Base-by-base conservation (phyloP, 1,140 invertebrate genomes). In the Neotoxoptera formosana region DNA sequence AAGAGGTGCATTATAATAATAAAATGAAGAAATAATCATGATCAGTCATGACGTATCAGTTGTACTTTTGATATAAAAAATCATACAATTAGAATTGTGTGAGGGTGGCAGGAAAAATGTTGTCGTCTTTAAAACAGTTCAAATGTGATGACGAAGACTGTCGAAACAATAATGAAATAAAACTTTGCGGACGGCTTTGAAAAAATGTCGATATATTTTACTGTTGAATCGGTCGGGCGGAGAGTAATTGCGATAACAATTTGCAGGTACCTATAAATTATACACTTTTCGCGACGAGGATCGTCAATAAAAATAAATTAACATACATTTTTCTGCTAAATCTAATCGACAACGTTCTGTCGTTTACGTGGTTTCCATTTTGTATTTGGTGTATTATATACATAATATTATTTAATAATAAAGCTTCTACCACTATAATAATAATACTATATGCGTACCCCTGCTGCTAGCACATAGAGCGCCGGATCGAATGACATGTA, bases 311-410 rank as follows among this genome's bases (percentile, higher is more conserved):
- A 48, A 48, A 87, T 87, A 48, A 48, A 87, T 87, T 48, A 87
- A 48, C 86, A 87, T 87, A 87, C 0, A 87, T 51, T 48, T 87
- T 21, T 87, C 23, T 84, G 8, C 9, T 41, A 84, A 41, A 87
- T 51, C 20, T 87, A 87, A 87, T 87, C 47, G 47, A 87, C 47
- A 20, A 21, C 2, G 17, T 87, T 84, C 21, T n/a, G 45, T 21
- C 84, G 30, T 87, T 47, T n/a, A 87, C 86, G 86, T 87, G 86
- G 86, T 51, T 48, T 87, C 86, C 86, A 87, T 87, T 87, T 48
- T n/a, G 47, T 48, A 87, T 87, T 87, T 6, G 17, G 6, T 20
- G n/a, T 47, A 30, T 87, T 86, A 86, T 86, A 86, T n/a, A n/a
- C 11, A 25, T 86, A 41, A 25, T 86, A 41, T 76, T n/a, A 76